A percentile compares a stretch with the other conserved stretches of the same genome.
Conservation (phyloP, 2,797 vertebrate genomes). For the Bryconaethiops microstoma region DNA sequence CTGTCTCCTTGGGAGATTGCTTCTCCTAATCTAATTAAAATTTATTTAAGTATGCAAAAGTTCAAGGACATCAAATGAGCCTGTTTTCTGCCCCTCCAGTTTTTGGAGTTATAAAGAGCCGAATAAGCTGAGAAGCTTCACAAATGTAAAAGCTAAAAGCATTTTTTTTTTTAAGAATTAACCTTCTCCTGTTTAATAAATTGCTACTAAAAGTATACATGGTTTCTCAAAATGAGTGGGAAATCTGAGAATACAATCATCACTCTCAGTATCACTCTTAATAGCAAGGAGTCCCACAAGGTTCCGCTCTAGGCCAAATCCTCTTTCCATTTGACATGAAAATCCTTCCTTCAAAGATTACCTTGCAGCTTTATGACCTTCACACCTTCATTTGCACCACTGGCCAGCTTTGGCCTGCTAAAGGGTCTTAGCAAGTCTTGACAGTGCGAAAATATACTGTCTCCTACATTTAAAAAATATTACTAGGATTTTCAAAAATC, state of each 20-base stretch:
- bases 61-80: slow-evolving; percentile 69
- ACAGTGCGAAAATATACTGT: no score
- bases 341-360: neutral
- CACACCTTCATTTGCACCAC: neutral
- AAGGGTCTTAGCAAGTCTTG: no score
- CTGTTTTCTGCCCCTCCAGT: slow-evolving; percentile 40
- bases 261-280: neutral
- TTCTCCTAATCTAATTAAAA: slow-evolving; percentile 72
- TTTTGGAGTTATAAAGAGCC: slow-evolving; percentile 3
- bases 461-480: no score
- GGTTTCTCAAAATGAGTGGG: neutral
- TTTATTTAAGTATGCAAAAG: slow-evolving; percentile 72
- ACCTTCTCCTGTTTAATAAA: neutral
- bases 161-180: neutral
- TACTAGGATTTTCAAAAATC: no score
- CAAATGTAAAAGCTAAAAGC: slow-evolving; percentile 64
- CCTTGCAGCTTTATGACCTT: neutral
- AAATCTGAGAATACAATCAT: neutral
- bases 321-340: neutral
- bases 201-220: slow-evolving; percentile 30
- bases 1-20: slow-evolving; percentile 64
- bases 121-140: slow-evolving; percentile 24
- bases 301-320: neutral
- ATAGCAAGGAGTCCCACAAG: neutral
- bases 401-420: neutral